phyloP scores from a whole-genome alignment of 2,888 invertebrate genomes.

The Megamerina dolium region DNA sequence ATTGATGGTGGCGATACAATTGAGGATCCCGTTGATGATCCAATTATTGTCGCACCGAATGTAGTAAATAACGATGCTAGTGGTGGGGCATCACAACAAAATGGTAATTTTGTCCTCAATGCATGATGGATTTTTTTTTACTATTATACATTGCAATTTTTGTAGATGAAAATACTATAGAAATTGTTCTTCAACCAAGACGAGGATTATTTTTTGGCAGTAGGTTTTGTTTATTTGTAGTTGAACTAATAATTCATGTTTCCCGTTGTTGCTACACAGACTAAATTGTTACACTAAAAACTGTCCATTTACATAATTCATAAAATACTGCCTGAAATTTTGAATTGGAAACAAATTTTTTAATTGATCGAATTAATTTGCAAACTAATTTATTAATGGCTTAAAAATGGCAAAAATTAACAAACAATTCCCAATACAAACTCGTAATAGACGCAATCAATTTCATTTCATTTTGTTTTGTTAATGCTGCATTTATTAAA shows the following conservation, averaged over 20 bases:
- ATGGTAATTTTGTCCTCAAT: no score
- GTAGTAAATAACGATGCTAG: constrained; percentile 3
- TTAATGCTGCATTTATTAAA: no score
- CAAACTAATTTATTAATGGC: no score
- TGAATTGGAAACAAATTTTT: no score
- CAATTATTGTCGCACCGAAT: constrained; percentile 26
- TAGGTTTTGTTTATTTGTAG: constrained; percentile 17
- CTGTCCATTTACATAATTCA: no score
- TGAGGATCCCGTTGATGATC: constrained; percentile 40
- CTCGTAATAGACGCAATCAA: not conserved
- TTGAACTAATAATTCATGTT: no score
- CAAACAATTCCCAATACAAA: not conserved
- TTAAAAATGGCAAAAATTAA: no score
- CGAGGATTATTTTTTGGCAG: constrained; percentile 23
- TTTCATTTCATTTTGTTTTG: not conserved
- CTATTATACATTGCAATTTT: constrained; percentile 10
- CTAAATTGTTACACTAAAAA: no score
- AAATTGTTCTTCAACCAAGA: constrained; percentile 26
- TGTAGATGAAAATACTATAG: constrained; percentile 19
- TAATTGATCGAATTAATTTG: no score
- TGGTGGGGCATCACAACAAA: constrained; percentile 15
- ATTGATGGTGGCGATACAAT: constrained; percentile 25
- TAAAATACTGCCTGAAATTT: no score
- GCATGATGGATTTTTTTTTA: not conserved
- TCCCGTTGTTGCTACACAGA: no score